Evolutionary conservation across 2,113 vertebrate species (phyloP), one percentile per base, ranked within the genome.

Genomic region (Laticauda laticaudata): DNA sequence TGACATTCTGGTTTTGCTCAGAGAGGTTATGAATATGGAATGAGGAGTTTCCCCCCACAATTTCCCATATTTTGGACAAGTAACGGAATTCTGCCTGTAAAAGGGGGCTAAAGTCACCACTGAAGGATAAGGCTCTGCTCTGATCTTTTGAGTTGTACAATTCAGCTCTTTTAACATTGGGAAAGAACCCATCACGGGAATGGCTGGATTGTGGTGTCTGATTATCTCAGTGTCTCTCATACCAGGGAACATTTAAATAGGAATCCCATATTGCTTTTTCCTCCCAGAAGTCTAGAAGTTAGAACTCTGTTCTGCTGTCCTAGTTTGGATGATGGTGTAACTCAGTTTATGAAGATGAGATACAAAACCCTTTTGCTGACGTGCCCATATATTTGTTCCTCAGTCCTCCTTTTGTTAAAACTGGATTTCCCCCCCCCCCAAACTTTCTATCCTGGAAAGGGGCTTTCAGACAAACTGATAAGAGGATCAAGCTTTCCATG

Each of bases 221-320:
- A 20, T 18, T 97, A 93, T 97, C 94, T 95, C 94, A 89, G 94
- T 95, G 94, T 96, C 96, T 96, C 96, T 96, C 96, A 97, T 96
- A 95, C 95, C 94, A 95, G 94, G 95, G 96, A 92, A 23, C 94
- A 95, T 96, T 95, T 95, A 94, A 95, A 91, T 95, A 96, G 95
- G 93, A 96, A 94, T 93, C 96, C 96, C 95, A 85, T 95, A 94
- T 94, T 96, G 95, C 92, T 96, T 95, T 92, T 97, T 93, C 93
- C 93, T 95, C 89, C 94, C 95, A 96, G 94, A 94, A 24, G 45
- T 94, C 93, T 95, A 95, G 96, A 96, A 96, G 92, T 94, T 96
- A 94, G 95, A 94, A 81, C 75, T 92, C 93, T 97, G 94, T 95
- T 92, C 95, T 95, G 95, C 94, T 89, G 94, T 96, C 75, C 75